Conservation (phyloP, 2,888 invertebrate genomes). For the Byasa hedistus region DNA sequence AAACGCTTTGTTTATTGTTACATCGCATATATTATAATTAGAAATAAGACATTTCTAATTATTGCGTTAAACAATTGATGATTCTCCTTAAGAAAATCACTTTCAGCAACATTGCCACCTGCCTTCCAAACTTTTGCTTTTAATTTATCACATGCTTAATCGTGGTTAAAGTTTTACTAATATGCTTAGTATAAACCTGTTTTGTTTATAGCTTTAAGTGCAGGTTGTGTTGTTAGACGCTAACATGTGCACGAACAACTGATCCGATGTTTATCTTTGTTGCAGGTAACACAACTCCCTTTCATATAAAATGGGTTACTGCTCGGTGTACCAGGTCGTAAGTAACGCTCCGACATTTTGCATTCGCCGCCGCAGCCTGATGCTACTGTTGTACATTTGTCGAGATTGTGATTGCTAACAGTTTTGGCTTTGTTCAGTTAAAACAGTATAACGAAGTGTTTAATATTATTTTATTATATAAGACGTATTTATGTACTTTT, state of each 20-base stretch:
- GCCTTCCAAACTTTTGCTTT: background rate
- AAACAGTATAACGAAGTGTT: too few species aligned
- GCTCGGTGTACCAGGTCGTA: slow-evolving; percentile 25
- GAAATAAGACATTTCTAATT: too few species aligned
- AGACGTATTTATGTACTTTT: background rate
- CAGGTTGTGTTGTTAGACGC: slow-evolving; percentile 21
- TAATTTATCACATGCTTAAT: background rate
- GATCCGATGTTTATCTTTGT: slow-evolving; percentile 39
- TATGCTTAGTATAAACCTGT: too few species aligned
- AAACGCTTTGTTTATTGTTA: too few species aligned
- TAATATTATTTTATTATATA: too few species aligned
- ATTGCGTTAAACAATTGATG: too few species aligned
- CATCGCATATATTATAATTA: too few species aligned
- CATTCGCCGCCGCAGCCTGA: slow-evolving; percentile 3
- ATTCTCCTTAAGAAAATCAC: too few species aligned
- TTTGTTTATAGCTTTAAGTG: slow-evolving; percentile 10
- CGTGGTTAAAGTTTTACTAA: background rate
- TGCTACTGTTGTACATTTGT: background rate
- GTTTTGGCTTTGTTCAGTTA: too few species aligned
- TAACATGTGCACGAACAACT: slow-evolving; percentile 23
- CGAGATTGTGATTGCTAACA: background rate
- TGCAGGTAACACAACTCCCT: slow-evolving; percentile 47
- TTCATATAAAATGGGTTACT: slow-evolving; percentile 34
- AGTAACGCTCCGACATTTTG: slow-evolving; percentile 22
- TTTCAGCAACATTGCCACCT: too few species aligned